Conservation (phyloP, 2,113 vertebrate species). For the Fregata magnificens region DNA sequence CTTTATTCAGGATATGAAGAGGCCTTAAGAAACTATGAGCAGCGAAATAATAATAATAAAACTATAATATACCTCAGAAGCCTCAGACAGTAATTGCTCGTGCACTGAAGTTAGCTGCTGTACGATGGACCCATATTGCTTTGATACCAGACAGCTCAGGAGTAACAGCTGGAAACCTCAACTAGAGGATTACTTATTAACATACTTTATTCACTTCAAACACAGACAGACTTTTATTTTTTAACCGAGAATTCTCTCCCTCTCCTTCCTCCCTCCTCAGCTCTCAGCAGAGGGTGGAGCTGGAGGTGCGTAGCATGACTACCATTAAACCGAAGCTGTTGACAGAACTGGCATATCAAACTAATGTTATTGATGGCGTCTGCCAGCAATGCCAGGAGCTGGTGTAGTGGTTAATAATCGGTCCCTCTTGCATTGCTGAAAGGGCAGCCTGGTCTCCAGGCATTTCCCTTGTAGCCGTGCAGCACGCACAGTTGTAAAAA, state of each 20-base stretch:
- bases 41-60: conserved; percentile 58
- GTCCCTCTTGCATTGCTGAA: not conserved
- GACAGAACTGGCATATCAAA: not conserved
- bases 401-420: not conserved
- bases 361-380: not conserved
- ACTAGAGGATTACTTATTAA: not conserved
- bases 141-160: conserved; percentile 26
- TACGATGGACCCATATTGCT: not conserved
- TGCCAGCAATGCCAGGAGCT: not conserved
- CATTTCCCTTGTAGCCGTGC: not conserved
- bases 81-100: conserved; percentile 30
- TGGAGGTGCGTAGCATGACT: not conserved
- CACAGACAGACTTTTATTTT: not conserved
- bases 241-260: not conserved
- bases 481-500: not conserved
- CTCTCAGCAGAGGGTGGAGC: not conserved
- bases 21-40: conserved; percentile 12
- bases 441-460: not conserved
- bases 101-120: conserved; percentile 16
- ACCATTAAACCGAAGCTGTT: not conserved
- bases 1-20: conserved; percentile 13
- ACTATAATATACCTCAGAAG: not conserved
- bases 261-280: not conserved
- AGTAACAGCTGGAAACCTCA: conserved; percentile 50
- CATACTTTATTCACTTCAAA: conserved; percentile 18